Base-by-base conservation (phyloP, 2,888 invertebrate genomes). In the Subacronicta megacephala region DNA sequence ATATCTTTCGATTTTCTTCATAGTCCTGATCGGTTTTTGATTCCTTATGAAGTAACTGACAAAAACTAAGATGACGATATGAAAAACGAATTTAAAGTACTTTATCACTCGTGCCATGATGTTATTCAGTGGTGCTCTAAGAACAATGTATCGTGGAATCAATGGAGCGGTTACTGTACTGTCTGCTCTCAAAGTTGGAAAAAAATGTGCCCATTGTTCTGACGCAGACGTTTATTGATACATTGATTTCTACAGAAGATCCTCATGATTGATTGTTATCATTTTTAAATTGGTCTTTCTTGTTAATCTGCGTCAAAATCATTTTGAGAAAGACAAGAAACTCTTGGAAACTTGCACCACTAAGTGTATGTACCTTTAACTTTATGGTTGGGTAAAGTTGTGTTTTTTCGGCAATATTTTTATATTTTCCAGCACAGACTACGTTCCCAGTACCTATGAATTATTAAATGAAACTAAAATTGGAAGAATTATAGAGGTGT, bases 1-100 rank as follows among this genome's bases (percentile, higher is more conserved):
- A 49, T 84, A 87, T 49, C 90, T 80, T 15, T 67, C 72, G 9
- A 90, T 60, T 57, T 76, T 85, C 37, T 72, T 80, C 1, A 75
- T 37, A 7, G 57, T 55, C 23, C 63, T 77, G 0, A 49, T 42
- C 0, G 64, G 61, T n/a, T 66, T 74, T 12, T 77, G 68, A n/a
- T 33, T 56, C 15, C 60, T 68, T 4, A 83, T 31, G 7, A 72
- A 63, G 29, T 75, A 74, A 36, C 58, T 72, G 3, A 81, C 23
- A 2, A 76, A 41, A 12, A 68, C 18, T 29, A 85, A 16, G 17
- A 75, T 61, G 0, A 58, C 9, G 0, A 81, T 15, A 41, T 87
- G 85, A 3, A 71, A 33, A 0, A 76, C 2, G 10, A 79, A 56
- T 67, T 81, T 81, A 1, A 77, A 37, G n/a, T 59, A 60, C 59